Evolutionary conservation across 1,140 invertebrate species (phyloP).

Genomic region (Zaprionus ghesquierei): DNA sequence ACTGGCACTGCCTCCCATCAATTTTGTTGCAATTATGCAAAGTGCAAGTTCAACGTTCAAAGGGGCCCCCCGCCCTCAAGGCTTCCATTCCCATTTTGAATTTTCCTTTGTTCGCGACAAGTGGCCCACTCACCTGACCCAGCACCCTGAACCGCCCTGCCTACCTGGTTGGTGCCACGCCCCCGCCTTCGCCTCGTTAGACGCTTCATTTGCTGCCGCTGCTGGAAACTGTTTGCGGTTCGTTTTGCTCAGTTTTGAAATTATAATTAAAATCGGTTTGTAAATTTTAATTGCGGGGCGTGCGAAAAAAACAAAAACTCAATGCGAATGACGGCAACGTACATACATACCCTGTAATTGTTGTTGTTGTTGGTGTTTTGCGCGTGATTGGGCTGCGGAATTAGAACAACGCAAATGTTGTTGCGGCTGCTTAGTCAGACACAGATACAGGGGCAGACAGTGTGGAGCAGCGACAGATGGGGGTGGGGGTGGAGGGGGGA

Average conservation of each 20-base stretch:
- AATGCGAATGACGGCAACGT: constrained; percentile 46
- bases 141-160: too few relatives aligned
- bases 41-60: constrained; percentile 76
- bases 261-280: constrained; percentile 77
- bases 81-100: constrained; percentile 13
- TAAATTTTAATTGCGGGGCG: constrained; percentile 75
- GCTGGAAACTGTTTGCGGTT: constrained; percentile 44
- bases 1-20: background rate
- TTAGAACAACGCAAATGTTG: constrained; percentile 67
- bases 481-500: background rate
- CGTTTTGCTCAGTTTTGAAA: constrained; percentile 48
- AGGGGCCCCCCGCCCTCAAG: too few relatives aligned
- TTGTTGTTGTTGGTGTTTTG: constrained; percentile 25
- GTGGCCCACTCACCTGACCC: background rate
- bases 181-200: constrained; percentile 32
- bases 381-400: constrained; percentile 59
- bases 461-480: too few relatives aligned
- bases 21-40: constrained; percentile 67
- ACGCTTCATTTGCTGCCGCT: constrained; percentile 61
- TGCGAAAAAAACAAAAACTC: constrained; percentile 52
- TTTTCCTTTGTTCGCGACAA: constrained; percentile 2
- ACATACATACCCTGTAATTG: constrained; percentile 7
- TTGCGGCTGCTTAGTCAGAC: constrained; percentile 24
- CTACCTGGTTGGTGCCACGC: background rate
- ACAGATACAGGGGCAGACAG: background rate